Percentiles rank a stretch among this genome's conserved stretches.
Conservation (phyloP, 2,888 invertebrate genomes). For the Creontiades dilutus region DNA sequence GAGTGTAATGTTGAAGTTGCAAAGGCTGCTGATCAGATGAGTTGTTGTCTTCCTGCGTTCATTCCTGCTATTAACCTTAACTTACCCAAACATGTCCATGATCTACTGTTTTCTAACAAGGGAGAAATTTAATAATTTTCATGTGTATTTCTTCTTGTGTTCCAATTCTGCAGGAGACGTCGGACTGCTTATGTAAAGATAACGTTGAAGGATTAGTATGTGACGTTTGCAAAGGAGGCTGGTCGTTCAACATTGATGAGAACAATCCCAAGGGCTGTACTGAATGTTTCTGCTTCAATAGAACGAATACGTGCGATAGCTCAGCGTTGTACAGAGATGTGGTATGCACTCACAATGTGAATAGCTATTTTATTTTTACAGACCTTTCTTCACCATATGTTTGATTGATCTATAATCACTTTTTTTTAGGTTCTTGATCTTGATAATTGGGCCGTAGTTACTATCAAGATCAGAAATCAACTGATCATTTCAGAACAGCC, state of each 20-base stretch:
- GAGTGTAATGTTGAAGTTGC: too few relatives aligned
- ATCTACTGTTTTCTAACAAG: too few relatives aligned
- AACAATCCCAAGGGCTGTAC: conserved; percentile 94
- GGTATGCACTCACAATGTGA: conserved; percentile 65
- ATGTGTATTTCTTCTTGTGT: not conserved
- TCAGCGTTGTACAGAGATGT: conserved; percentile 82
- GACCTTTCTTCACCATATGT: not conserved
- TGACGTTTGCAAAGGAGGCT: conserved; percentile 90
- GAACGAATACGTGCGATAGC: conserved; percentile 90
- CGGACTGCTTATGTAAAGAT: conserved; percentile 77
- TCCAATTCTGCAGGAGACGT: conserved; percentile 77
- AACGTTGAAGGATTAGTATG: conserved; percentile 88
- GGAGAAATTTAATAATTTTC: not conserved
- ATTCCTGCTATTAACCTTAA: too few relatives aligned
- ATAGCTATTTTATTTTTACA: not conserved
- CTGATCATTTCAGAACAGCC: conserved; percentile 77
- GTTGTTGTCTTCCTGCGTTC: too few relatives aligned
- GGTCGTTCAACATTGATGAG: conserved; percentile 91
- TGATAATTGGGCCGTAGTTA: conserved; percentile 84
- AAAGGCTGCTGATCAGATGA: too few relatives aligned
- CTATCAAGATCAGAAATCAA: conserved; percentile 80
- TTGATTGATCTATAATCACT: not conserved
- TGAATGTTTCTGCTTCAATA: conserved; percentile 98
- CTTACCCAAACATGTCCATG: too few relatives aligned
- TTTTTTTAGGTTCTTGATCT: conserved; percentile 82